Evolutionary conservation across 53 echinoderm and acorn worm genomes (phyloP), one percentile per base, ranked within the genome.

Genomic region (Paracentrotus lividus): DNA sequence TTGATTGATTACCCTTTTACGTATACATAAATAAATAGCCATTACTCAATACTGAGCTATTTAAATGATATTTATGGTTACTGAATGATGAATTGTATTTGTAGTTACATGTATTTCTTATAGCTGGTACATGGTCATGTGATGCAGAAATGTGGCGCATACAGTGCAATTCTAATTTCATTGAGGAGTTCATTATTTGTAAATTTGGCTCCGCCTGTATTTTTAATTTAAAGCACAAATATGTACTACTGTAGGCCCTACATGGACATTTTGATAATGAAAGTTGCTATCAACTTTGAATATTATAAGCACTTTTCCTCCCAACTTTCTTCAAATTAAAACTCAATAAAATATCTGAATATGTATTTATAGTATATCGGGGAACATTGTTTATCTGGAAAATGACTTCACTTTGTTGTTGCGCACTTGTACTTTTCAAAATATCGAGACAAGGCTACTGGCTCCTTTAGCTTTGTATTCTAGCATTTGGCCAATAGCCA

Each of bases 1-100:
- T 81, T 81, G 81, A 81, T 81, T 81, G 81, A 81, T 47, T 7
- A 47, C 47, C n/a, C 45, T 45, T 81, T 81, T 81, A 81, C n/a
- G 6, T 9, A 0, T 26, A 12, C 10, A 81, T 13, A 26, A 77
- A 81, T 47, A 81, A 81, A 81, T 47, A 81, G 47, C 81, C 13
- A 81, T 47, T 12, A n/a, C 81, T 81, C 27, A 16, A 8, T 81
- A n/a, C 44, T 26, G 72, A 81, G 4, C 44, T 3, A 42, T 81
- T 44, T 47, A 34, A 36, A 38, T 72, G 12, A 38, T 15, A 72
- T 81, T 1, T 14, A 47, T 81, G 77, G 16, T 45, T 47, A 26
- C 0, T 81, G 44, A 40, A 27, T 81, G n/a, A 81, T 45, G 23
- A 45, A 81, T 81, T 81, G 81, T 15, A 9, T 0, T 2, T 47